Base-by-base conservation (phyloP, 2,888 invertebrate species). In the Amblyjoppa proteus region DNA sequence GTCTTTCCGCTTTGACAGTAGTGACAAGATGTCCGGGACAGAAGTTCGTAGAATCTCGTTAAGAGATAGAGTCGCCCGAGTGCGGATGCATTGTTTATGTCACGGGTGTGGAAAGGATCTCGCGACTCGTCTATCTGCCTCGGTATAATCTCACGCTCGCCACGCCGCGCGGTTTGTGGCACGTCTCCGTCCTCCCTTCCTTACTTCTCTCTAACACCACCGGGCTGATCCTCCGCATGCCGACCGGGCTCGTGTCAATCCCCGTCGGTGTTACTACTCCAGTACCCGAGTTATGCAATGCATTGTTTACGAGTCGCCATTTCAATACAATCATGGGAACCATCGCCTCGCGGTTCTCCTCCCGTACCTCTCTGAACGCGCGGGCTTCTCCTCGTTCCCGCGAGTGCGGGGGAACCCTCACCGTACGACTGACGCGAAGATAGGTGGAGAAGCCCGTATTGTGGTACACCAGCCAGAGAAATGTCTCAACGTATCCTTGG, bases 311-410 rank as follows among this genome's bases (percentile, higher is more conserved):
- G 90, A 91, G 89, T 90, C 87, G 91, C 89, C 91, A 92, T 93
- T 93, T 93, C 91, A 92, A 93, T 93, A 92, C 91, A 93, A 92
- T 92, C 91, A 90, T 92, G 91, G 91, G 93, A 91, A 89, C 87
- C 85, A 38, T 6, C 41, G 41, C 41, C 20, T 41, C 41, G 66
- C 68, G 77, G 77, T 77, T 77, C 34, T 53, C 76, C 38, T 38
- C 53, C 11, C 28, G 68, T 56, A 68, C 66, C 68, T 41, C 64
- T 45, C 38, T n/a, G 41, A 51, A 9, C 38, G 31, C 28, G 25
- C 9, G 9, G 49, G 58, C 4, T 2, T 69, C 9, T 38, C 11
- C 69, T 85, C 70, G 83, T 88, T 89, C 87, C 87, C 88, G 88
- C 69, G 77, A 58, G 16, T 38, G 73, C 20, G 61, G 56, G 25